Evolutionary conservation across 2,113 vertebrate species (phyloP), one percentile per base, ranked within the genome.

Genomic region (Strigops habroptila): DNA sequence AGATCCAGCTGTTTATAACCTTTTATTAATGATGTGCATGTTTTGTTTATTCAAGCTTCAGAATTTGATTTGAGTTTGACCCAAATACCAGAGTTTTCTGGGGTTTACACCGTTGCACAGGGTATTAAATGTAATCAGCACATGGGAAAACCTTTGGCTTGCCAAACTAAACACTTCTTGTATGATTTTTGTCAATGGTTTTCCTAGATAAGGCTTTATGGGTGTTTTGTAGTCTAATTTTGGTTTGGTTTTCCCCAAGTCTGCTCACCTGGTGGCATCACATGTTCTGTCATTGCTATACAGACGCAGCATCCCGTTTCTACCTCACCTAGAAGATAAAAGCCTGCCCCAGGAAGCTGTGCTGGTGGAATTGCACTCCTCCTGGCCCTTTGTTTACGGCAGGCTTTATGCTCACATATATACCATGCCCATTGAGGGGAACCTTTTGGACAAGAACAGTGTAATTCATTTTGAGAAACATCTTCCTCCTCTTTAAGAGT

Each of bases 381-480:
- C 68, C 82, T 28, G 37, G 69, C n/a, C 1, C 65, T 89, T 89
- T 30, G 15, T 82, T 91, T 88, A 81, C 52, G 28, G 60, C 33
- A 30, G 43, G 18, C 23, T 90, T 94, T 93, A 69, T n/a, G 52
- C 80, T 92, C 82, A 30, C 49, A 33, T 22, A 69, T 91, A 76
- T 65, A 85, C 44, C 60, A 63, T 1, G 23, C 22, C n/a, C 16
- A 1, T 43, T 5, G 37, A 89, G 62, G 62, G 86, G 70, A 95
- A 48, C 83, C 81, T 86, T 63, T 60, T 1, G 18, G 78, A 53
- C 86, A 94, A 92, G 74, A 71, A 76, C 62, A 46, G 46, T 1
- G 17, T 82, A 89, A 93, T 78, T 96, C 93, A 88, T 30, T 48
- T 49, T 81, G 91, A 90, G 90, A 88, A 96, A 93, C 31, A 44